phyloP scores from a whole-genome alignment of 2,797 vertebrate species.

The Spea hammondii region DNA sequence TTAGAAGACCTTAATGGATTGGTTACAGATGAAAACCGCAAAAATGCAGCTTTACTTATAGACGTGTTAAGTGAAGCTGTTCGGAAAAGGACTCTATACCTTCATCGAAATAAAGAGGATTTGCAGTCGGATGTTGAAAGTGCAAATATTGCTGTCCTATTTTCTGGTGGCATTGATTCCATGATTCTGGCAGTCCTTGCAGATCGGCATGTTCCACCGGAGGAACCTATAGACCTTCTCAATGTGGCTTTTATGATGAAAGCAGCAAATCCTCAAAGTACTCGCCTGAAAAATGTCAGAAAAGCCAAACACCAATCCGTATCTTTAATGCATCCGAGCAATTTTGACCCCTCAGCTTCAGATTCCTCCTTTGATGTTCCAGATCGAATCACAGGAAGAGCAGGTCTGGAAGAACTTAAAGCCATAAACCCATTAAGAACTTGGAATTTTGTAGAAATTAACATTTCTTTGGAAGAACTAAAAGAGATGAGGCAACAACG shows the following conservation, averaged over 20 bases:
- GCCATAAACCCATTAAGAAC: slow-evolving; percentile 72
- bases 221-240: slow-evolving; percentile 87
- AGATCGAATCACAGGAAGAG: slow-evolving; percentile 84
- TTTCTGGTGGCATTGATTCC: slow-evolving; percentile 93
- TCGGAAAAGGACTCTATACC: slow-evolving; percentile 72
- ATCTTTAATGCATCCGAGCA: slow-evolving; percentile 19
- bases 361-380: slow-evolving; percentile 74
- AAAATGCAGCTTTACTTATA: slow-evolving; percentile 67
- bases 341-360: background rate
- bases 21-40: slow-evolving; percentile 62
- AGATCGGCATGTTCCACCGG: slow-evolving; percentile 76
- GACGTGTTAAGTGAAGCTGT: slow-evolving; percentile 78
- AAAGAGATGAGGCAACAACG: slow-evolving; percentile 68
- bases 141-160: slow-evolving; percentile 81
- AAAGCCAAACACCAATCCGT: slow-evolving; percentile 38
- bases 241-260: slow-evolving; percentile 89
- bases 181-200: slow-evolving; percentile 87
- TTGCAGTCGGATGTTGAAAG: background rate
- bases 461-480: slow-evolving; percentile 81
- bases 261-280: slow-evolving; percentile 57
- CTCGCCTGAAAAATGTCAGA: slow-evolving; percentile 54
- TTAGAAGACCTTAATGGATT: slow-evolving; percentile 68
- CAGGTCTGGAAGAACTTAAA: slow-evolving; percentile 80
- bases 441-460: slow-evolving; percentile 95
- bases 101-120: slow-evolving; percentile 56